Percentiles rank a stretch among this genome's conserved stretches.
Evolutionary conservation across 2,888 invertebrate genomes (phyloP).

Genomic region (Ophioninae sp.): DNA sequence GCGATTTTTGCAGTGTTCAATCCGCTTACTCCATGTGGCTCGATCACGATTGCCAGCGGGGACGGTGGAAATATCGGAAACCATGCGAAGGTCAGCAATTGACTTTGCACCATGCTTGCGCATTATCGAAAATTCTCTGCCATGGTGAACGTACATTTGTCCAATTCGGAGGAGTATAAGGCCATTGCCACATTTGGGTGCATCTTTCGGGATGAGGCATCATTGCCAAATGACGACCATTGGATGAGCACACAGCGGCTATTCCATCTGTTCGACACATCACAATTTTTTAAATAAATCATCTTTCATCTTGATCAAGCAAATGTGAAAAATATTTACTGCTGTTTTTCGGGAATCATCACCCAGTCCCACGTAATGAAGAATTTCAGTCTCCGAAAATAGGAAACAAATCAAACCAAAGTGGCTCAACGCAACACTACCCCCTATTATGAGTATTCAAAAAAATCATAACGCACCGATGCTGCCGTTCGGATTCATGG

Average conservation of each 20-base stretch:
- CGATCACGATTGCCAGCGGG: neutral
- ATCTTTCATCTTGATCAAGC: neutral
- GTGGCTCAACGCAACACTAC: too few species aligned
- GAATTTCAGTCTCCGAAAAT: too few species aligned
- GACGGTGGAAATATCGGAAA: neutral
- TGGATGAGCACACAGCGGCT: constrained; percentile 93
- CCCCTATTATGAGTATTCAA: neutral
- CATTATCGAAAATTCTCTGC: constrained; percentile 95
- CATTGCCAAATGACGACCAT: constrained; percentile 97
- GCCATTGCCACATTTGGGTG: constrained; percentile 95
- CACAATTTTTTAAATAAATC: neutral
- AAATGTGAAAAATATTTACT: neutral
- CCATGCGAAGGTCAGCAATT: neutral
- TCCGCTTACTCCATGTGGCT: neutral
- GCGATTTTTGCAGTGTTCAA: too few species aligned
- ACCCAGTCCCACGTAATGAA: too few species aligned
- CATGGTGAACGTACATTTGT: constrained; percentile 89
- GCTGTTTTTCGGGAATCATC: too few species aligned
- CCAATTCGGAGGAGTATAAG: constrained; percentile 84
- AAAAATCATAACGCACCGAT: constrained; percentile 81
- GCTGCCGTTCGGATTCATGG: constrained; percentile 97
- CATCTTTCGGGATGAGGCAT: constrained; percentile 99
- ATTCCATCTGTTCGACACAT: constrained; percentile 85
- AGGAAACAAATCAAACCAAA: too few species aligned
- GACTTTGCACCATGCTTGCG: constrained; percentile 86